Base-by-base conservation (phyloP, 2,113 vertebrate genomes). In the Pangasianodon gigas region DNA sequence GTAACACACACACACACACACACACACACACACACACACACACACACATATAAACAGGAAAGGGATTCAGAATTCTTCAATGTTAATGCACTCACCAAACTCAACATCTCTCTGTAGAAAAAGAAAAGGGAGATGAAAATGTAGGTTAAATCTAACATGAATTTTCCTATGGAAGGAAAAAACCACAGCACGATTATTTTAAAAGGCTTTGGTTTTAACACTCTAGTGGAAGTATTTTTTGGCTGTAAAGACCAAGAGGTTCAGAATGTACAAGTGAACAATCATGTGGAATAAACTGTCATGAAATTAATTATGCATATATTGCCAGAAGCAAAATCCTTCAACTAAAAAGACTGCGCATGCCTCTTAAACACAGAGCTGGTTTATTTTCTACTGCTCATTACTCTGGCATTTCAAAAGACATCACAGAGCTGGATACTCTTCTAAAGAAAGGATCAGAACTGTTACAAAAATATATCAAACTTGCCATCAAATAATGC, bases 361-460 rank as follows among this genome's bases (percentile, higher is more conserved):
- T 93, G 92, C 88, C 79, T 91, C 91, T 93, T 81, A 92, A 95
- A 94, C 90, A 90, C 93, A 93, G 92, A 94, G 82, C 88, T 87
- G 75, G 92, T 94, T 93, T 93, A 90, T 93, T 93, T 91, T 90
- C 67, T 87, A 87, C 51, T 84, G 86, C 93, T 94, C 93, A 93
- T 93, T 95, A 93, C 87, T 85, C 90, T 91, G 91, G 74, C 91
- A 90, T 94, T 94, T 92, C 88, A 93, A 90, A 85, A 92, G 91
- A 87, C 92, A 94, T 91, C 87, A 91, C 65, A 54, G 75, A 77
- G 89, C 89, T 74, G 85, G 89, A 94, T 74, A 92, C 86, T 85
- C 26, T 90, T 86, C 90, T 29, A 88, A 88, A 86, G 90, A 79
- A 89, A 89, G 93, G 87, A 94, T 93, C 94, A 95, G 92, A 92